phyloP scores from a whole-genome alignment of 2,113 vertebrate species.

The Etia nguti region DNA sequence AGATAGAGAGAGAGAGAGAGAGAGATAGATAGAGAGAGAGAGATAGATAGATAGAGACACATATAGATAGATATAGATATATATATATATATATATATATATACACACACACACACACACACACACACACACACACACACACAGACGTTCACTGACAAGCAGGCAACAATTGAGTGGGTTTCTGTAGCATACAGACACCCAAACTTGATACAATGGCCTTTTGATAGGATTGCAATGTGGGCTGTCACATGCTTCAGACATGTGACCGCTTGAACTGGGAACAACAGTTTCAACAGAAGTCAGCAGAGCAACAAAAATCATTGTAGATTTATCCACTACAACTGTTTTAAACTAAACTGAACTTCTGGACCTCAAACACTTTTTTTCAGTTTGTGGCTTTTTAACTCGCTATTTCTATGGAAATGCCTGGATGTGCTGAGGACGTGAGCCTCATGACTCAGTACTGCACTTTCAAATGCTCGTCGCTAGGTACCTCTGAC shows the following conservation, averaged over 20 bases:
- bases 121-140: too few relatives aligned
- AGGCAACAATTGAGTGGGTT: not conserved
- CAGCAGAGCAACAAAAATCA: slow-evolving; percentile 25
- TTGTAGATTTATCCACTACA: slow-evolving; percentile 22
- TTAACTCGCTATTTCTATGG: not conserved
- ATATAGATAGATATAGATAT: too few relatives aligned
- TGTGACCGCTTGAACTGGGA: slow-evolving; percentile 54
- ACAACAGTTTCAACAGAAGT: slow-evolving; percentile 43
- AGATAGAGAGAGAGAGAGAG: too few relatives aligned
- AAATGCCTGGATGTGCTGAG: not conserved
- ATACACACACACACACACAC: too few relatives aligned
- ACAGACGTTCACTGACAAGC: not conserved
- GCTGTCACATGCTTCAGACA: slow-evolving; percentile 63
- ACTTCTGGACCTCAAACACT: slow-evolving; percentile 15
- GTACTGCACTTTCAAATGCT: not conserved
- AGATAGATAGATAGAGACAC: too few relatives aligned
- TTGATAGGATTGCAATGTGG: slow-evolving; percentile 54
- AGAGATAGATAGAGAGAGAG: too few relatives aligned
- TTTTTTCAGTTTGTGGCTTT: not conserved
- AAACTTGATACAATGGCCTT: slow-evolving; percentile 57
- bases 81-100: too few relatives aligned
- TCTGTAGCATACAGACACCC: slow-evolving; percentile 25
- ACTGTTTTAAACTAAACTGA: slow-evolving; percentile 8
- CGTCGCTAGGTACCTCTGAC: not conserved
- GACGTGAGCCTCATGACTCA: not conserved